phyloP scores from a whole-genome alignment of 2,797 vertebrate genomes.

The Sebastes dallii region DNA sequence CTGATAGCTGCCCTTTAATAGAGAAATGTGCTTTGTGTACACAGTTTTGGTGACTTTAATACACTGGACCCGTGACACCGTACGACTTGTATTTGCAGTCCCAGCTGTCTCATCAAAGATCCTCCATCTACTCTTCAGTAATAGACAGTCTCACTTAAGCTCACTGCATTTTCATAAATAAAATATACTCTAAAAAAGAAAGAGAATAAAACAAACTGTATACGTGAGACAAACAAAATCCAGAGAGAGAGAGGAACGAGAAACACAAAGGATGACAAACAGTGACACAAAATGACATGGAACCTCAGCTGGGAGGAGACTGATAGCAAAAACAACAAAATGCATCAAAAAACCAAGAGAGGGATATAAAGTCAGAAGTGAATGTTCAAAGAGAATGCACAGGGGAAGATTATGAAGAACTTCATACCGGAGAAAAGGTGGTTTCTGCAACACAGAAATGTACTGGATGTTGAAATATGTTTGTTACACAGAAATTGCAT shows the following conservation, averaged over 20 bases:
- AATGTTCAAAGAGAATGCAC: slow-evolving; percentile 29
- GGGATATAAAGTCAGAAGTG: neutral
- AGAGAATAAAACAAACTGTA: neutral
- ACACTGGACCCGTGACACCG: neutral
- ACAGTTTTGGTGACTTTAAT: neutral
- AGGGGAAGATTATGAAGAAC: neutral
- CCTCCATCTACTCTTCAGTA: neutral
- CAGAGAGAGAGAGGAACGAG: neutral
- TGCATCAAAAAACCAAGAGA: slow-evolving; percentile 17
- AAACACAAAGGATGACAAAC: slow-evolving; percentile 1
- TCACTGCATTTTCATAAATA: neutral
- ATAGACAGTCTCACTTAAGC: neutral
- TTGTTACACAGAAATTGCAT: slow-evolving; percentile 45
- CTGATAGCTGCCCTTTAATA: neutral
- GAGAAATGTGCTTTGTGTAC: neutral
- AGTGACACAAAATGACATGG: neutral
- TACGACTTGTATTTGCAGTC: neutral
- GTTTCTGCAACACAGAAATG: neutral
- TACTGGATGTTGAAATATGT: slow-evolving; percentile 2
- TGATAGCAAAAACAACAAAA: slow-evolving; percentile 11
- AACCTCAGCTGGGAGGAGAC: slow-evolving; percentile 3
- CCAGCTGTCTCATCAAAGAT: neutral
- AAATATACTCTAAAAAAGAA: neutral
- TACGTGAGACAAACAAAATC: neutral
- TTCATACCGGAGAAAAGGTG: neutral